Evolutionary conservation across 1,140 invertebrate genomes (phyloP), one percentile per base, ranked within the genome.

Genomic region (Zaprionus nigranus): DNA sequence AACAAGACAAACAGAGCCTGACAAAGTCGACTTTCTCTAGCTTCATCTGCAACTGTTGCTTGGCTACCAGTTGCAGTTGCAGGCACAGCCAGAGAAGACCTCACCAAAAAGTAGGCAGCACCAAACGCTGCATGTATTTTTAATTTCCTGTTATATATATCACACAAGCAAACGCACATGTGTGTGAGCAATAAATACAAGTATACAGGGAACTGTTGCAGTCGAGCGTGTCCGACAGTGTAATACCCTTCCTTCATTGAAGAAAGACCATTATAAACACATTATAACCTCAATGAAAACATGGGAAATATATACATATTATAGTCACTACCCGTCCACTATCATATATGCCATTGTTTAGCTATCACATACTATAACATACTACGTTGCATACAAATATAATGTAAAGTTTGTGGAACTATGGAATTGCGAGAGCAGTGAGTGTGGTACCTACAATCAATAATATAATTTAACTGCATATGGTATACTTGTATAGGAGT

Each of bases 111-210:
- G 73, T 51, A 80, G 69, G 70, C 78, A 80, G 51, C 78, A 69
- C 40, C 62, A 81, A 71, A 72, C 62, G 30, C 46, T 66, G 62
- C 59, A 81, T 59, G 75, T 75, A 76, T 76, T 80, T 79, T 81
- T 81, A 81, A 81, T 81, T 80, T 81, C 78, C 78, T 81, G 78
- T 80, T 71, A 71, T 62, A 71, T 46, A 46, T 46, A n/a, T n/a
- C 65, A 79, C 59, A 79, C 59, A 59, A 9, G 12, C 20, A 69
- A 5, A 30, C 3, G 34, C 20, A 51, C 2, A 67, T 34, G 26
- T 59, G 38, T 13, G 46, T 43, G 28, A 13, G 57, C 20, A 36
- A 49, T 46, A 26, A 62, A 57, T n/a, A 59, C 5, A 54, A 13
- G 15, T 54, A 17, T 51, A 51, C 46, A 22, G 46, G 2, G 17